Evolutionary conservation across 2,797 vertebrate genomes (phyloP), one percentile per base, ranked within the genome.

Genomic region (Lycodopsis pacificus): DNA sequence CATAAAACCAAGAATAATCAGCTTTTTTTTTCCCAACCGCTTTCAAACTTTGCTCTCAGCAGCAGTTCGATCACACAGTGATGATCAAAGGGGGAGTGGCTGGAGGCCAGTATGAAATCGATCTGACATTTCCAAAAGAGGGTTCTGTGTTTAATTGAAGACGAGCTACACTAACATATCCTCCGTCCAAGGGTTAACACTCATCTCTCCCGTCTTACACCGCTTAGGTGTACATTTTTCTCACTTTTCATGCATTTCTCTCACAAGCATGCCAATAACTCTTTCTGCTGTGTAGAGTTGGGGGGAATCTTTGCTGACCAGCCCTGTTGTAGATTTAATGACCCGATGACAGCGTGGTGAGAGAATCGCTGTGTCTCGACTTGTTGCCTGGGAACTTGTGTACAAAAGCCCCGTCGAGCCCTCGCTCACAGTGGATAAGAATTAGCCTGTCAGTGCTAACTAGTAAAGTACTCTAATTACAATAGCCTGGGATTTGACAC

Each of bases 111-210:
- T 32, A 63, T 80, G 57, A 58, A 79, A 77, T 73, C 72, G 71
- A 83, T 81, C 65, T 82, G 76, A 65, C 66, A 67, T 83, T 86
- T 81, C 56, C 17, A 51, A 49, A 80, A 71, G 13, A 12, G 49
- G 48, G 53, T 51, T 70, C 59, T 59, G 48, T 69, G 59, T 79
- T 80, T 78, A 65, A 79, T 67, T 81, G 64, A 71, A 73, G 68
- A 75, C 70, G n/a, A 53, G 48, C 40, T 30, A 19, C 65, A 49
- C 19, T 46, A 58, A 34, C 14, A 5, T 34, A n/a, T 68, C 58
- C 61, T 59, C 10, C 5, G 27, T 73, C 71, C 38, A 51, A 53
- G 54, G 64, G 40, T 79, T 72, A 69, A 68, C 14, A 0, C 63
- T 73, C 27, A 62, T 14, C 22, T 1, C 48, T 38, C 57, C 19